Evolutionary conservation across 2,888 invertebrate species (phyloP), one percentile per base, ranked within the genome.

Genomic region (Melipona bicolor): DNA sequence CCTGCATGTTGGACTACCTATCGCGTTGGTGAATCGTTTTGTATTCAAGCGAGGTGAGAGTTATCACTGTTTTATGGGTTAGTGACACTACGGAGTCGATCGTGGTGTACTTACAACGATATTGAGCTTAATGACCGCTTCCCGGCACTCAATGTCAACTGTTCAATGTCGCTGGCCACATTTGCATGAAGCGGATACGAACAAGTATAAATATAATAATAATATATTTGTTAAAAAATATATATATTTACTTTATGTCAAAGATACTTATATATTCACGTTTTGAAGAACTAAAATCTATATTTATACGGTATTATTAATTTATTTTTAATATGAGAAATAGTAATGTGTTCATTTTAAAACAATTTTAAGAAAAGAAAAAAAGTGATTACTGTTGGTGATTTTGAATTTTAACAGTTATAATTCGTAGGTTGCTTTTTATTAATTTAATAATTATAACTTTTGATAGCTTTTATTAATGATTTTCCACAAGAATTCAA

Each of bases 41-140:
- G 68, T 79, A 72, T 73, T 64, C 59, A 27, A 64, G 32, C 27
- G 24, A 68, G 69, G 76, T 79, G 59, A 75, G 75, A 76, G 73
- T 81, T 81, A 76, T 81, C 78, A 70, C 43, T 59, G 74, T 75
- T 79, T 84, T 79, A 81, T 79, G 67, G 81, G 85, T 82, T 81
- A 85, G 67, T 79, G 79, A 86, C 86, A 86, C 74, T 61, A 4
- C 3, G 72, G 36, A 62, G 43, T 50, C 65, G 78, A 78, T 81
- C 76, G 54, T 64, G 49, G 79, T 52, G 77, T 79, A 69, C 43
- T 43, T 11, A 43, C 68, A 69, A 64, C 61, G 81, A 86, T 86
- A 85, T 86, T 82, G 85, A 87, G 87, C 80, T 85, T 85, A 87
- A 87, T 84, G 81, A 83, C 83, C 79, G 81, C 86, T 86, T 86